A percentile compares a stretch with the other conserved stretches of the same genome.
Conservation (phyloP, 2,888 invertebrate genomes). For the Caradrina clavipalpis region DNA sequence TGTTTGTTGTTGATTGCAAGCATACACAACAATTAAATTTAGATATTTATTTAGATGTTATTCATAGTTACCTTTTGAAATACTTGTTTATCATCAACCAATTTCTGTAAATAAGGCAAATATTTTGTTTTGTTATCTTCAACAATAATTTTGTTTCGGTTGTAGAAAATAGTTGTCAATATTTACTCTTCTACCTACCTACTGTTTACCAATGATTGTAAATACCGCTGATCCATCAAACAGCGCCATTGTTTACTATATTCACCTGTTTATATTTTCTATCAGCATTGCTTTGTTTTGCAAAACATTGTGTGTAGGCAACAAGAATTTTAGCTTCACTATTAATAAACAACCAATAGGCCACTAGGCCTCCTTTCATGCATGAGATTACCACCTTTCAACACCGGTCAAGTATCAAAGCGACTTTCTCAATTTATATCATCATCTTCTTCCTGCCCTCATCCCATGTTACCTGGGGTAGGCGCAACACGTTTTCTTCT, state of each 20-base stretch:
- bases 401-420: too few species aligned
- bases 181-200: neutral
- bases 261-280: neutral
- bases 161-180: neutral
- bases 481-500: too few species aligned
- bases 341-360: neutral
- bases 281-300: neutral
- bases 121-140: neutral
- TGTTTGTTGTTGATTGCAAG: too few species aligned
- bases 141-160: neutral
- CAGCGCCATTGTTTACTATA: neutral
- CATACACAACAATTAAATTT: too few species aligned
- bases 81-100: neutral
- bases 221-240: conserved; percentile 13
- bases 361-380: too few species aligned
- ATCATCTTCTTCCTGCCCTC: too few species aligned
- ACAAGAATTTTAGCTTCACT: neutral
- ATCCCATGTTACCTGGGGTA: too few species aligned
- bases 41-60: too few species aligned
- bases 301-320: neutral
- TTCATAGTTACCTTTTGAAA: neutral
- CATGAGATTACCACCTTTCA: too few species aligned
- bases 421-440: too few species aligned
- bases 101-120: neutral
- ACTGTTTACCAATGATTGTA: conserved; percentile 20